phyloP scores from a whole-genome alignment of 2,797 vertebrate genomes.

The Parauchenoglanis punctatus region DNA sequence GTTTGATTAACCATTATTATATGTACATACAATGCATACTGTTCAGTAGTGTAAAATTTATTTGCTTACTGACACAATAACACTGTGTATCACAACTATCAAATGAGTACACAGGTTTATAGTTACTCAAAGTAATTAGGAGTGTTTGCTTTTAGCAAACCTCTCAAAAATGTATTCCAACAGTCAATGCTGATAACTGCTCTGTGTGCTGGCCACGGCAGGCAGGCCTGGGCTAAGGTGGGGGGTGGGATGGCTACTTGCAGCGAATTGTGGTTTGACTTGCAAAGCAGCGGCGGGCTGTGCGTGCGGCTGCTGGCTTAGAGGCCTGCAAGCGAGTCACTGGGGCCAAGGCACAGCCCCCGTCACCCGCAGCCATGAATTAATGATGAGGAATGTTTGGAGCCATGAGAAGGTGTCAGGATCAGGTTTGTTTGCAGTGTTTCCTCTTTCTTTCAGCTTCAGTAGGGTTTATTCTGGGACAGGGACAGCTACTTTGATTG shows the following conservation, averaged over 20 bases:
- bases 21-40: slow-evolving; percentile 1
- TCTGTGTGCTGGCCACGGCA: slow-evolving; percentile 29
- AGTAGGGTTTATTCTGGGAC: slow-evolving; percentile 71
- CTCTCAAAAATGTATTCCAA: slow-evolving; percentile 41
- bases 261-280: slow-evolving; percentile 76
- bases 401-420: slow-evolving; percentile 80
- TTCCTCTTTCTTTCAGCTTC: slow-evolving; percentile 65
- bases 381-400: slow-evolving; percentile 81
- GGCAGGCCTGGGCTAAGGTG: slow-evolving; percentile 48
- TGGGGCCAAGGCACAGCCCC: slow-evolving; percentile 65
- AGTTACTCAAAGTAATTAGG: not conserved
- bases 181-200: slow-evolving; percentile 45
- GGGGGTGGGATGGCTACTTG: slow-evolving; percentile 61
- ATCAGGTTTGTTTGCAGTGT: slow-evolving; percentile 79
- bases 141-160: slow-evolving; percentile 1
- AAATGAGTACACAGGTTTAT: not conserved
- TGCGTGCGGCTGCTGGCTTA: slow-evolving; percentile 51
- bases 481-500: slow-evolving; percentile 38
- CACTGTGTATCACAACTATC: not conserved
- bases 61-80: not conserved
- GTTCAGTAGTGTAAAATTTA: not conserved
- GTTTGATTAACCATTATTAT: not conserved
- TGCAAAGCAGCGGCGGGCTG: slow-evolving; percentile 74
- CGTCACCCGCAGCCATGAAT: slow-evolving; percentile 80
- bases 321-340: slow-evolving; percentile 64